A percentile compares a stretch with the other conserved stretches of the same genome.
Conservation (phyloP, 2,888 invertebrate genomes). For the Watsonalla binaria region DNA sequence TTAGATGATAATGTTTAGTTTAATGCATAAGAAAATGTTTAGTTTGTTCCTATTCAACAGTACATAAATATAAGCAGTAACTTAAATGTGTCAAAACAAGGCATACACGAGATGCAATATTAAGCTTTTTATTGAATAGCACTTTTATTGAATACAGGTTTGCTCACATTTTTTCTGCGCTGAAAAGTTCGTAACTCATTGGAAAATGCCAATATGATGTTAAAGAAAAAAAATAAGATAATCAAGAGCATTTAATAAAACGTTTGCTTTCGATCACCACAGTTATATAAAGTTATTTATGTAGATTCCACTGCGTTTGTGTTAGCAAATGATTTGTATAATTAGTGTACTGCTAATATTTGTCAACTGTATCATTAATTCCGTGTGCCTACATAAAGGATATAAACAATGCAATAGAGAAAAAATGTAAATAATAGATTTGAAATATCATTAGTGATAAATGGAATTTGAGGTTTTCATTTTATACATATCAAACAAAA, state of each 20-base stretch:
- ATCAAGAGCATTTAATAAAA: no score
- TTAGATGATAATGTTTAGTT: no score
- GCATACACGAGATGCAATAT: background rate
- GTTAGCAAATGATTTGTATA: no score
- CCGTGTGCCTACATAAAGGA: conserved; percentile 64
- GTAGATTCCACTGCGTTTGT: no score
- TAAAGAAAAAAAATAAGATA: no score
- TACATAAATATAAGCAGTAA: background rate
- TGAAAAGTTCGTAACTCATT: no score
- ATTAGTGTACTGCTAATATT: conserved; percentile 10
- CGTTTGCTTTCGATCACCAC: no score
- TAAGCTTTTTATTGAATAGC: no score
- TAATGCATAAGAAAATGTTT: background rate
- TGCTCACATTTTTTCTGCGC: no score
- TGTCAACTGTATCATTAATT: conserved; percentile 36
- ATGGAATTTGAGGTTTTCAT: conserved; percentile 64
- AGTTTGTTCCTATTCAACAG: background rate
- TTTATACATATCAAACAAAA: conserved; percentile 73
- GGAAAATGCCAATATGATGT: no score
- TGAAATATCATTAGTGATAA: conserved; percentile 30
- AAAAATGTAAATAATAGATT: conserved; percentile 34
- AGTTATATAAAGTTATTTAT: no score
- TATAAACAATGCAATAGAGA: conserved; percentile 38
- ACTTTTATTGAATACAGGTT: no score
- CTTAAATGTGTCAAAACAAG: background rate